Conservation (phyloP, 2,797 vertebrate genomes). For the Enteromius argenteus region DNA sequence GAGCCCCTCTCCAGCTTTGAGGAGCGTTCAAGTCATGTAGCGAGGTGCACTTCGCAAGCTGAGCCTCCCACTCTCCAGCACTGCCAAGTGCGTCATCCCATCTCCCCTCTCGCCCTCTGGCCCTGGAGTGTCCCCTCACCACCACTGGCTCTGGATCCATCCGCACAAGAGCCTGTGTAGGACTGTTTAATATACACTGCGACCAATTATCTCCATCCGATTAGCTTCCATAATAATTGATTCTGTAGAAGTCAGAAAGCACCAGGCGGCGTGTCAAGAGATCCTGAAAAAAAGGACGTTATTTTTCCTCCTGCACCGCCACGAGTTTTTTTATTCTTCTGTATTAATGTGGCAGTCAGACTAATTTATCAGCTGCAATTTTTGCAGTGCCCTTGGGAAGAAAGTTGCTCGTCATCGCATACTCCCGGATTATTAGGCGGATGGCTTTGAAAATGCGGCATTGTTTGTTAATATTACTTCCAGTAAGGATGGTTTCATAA, state of each 20-base stretch:
- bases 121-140: conserved; percentile 38
- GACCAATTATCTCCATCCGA: conserved; percentile 76
- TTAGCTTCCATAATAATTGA: conserved; percentile 67
- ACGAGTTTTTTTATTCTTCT: conserved; percentile 6
- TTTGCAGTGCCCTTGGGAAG: conserved; percentile 42
- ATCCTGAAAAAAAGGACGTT: conserved; percentile 38
- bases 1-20: conserved; percentile 38
- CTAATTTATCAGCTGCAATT: conserved; percentile 46
- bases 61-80: conserved; percentile 36
- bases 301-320: conserved; percentile 14
- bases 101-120: conserved; percentile 33
- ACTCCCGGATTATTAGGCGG: conserved; percentile 34
- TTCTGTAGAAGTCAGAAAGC: conserved; percentile 43
- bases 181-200: conserved; percentile 69
- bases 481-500: conserved; percentile 42
- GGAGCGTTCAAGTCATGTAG: conserved; percentile 30
- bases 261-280: conserved; percentile 31
- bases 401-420: conserved; percentile 37
- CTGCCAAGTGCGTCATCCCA: conserved; percentile 19
- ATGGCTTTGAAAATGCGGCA: conserved; percentile 26
- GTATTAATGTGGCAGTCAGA: conserved; percentile 36
- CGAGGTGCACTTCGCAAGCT: conserved; percentile 36
- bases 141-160: conserved; percentile 27
- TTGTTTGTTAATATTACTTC: conserved; percentile 50
- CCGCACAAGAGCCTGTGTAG: conserved; percentile 64